phyloP scores from a whole-genome alignment of 92 coral and sea anemone species.

The Umimayanthus kanabou region DNA sequence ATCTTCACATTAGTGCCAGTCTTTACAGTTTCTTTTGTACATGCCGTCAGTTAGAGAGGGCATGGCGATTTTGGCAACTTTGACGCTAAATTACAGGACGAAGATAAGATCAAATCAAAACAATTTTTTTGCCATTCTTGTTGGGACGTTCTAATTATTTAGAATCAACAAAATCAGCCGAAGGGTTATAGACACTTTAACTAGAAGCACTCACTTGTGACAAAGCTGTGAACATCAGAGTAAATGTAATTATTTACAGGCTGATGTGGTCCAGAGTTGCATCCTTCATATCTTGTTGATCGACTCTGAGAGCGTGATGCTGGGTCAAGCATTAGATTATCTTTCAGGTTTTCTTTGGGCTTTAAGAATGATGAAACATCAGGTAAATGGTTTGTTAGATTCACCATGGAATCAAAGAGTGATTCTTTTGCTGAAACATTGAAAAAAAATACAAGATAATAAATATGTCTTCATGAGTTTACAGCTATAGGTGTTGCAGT shows the following conservation, averaged over 20 bases:
- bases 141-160: too few relatives aligned
- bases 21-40: too few relatives aligned
- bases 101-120: too few relatives aligned
- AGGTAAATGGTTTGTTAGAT: conserved; percentile 24
- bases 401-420: conserved; percentile 33
- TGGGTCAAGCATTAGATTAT: neutral
- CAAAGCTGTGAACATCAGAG: conserved; percentile 16
- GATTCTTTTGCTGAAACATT: conserved; percentile 24
- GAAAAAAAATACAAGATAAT: neutral
- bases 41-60: too few relatives aligned
- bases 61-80: too few relatives aligned
- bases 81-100: too few relatives aligned
- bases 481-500: too few relatives aligned
- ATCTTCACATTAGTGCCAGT: too few relatives aligned
- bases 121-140: too few relatives aligned
- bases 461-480: too few relatives aligned
- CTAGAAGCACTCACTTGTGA: conserved; percentile 13
- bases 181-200: too few relatives aligned
- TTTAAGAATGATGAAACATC: conserved; percentile 37
- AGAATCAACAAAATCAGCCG: too few relatives aligned
- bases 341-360: conserved; percentile 22
- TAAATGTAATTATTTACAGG: neutral
- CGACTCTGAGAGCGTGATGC: neutral
- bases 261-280: neutral
- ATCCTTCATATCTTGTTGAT: neutral